Evolutionary conservation across 2,797 vertebrate genomes (phyloP).

Genomic region (Gadopsis bispinosus): DNA sequence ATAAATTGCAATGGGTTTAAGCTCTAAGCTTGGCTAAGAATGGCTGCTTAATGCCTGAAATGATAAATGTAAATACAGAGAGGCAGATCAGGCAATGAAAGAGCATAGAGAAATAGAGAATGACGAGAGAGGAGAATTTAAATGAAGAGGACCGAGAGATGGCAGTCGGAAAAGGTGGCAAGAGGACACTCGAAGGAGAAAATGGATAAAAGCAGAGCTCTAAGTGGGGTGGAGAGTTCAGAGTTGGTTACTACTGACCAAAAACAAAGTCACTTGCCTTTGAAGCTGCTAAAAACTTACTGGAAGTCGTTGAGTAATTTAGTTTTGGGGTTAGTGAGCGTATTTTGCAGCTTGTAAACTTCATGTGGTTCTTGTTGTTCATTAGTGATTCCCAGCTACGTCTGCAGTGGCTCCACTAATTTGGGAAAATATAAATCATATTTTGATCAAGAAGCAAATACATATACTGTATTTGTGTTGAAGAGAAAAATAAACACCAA

Average conservation of each 20-base stretch:
- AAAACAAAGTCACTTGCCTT: constrained; percentile 25
- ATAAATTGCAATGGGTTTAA: constrained; percentile 61
- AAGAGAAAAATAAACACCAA: not conserved
- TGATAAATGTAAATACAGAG: constrained; percentile 86
- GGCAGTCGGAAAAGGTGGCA: constrained; percentile 8
- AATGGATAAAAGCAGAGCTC: constrained; percentile 37
- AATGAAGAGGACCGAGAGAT: constrained; percentile 56
- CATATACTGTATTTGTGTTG: not conserved
- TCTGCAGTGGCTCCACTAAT: not conserved
- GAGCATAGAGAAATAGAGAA: constrained; percentile 63
- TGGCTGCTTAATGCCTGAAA: constrained; percentile 83
- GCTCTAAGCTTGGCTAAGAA: constrained; percentile 69
- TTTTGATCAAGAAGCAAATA: not conserved
- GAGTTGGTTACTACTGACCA: constrained; percentile 31
- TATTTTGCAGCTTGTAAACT: constrained; percentile 7
- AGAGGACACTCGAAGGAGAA: constrained; percentile 25
- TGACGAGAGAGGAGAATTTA: constrained; percentile 65
- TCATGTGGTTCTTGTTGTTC: not conserved
- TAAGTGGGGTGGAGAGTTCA: constrained; percentile 48
- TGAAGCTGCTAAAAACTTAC: not conserved
- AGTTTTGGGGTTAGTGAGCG: not conserved
- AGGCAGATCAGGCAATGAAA: constrained; percentile 86
- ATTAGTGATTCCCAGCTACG: too few relatives aligned
- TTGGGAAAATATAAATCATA: not conserved
- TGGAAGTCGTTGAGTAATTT: not conserved